Base-by-base conservation (phyloP, 2,113 vertebrate genomes). In the Solea solea region DNA sequence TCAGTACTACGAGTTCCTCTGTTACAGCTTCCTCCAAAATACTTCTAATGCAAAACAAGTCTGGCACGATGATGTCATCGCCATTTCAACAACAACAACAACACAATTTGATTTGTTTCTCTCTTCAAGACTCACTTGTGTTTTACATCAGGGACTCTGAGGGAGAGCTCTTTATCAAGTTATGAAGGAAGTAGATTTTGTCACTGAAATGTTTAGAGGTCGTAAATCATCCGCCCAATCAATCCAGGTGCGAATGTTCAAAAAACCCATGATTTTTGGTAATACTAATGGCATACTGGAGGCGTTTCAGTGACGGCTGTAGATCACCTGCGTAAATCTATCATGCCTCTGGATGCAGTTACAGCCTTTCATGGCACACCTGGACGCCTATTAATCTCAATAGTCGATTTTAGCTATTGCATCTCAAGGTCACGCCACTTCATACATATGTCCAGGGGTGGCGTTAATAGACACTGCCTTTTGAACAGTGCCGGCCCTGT, bases 291-390 rank as follows among this genome's bases (percentile, higher is more conserved):
- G 61, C 39, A 48, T 11, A 14, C 45, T 48, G 9, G 44, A 21
- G 39, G 64, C 53, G 40, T 75, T 76, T 55, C 69, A 79, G 51
- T 10, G 14, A 63, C 65, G 56, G 76, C 72, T 48, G 64, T 74
- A 71, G 63, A 45, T 82, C 60, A 64, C 86, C 64, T 80, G 69
- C 59, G 25, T 81, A 64, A 86, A 89, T 88, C 81, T 74, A 66
- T 84, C 83, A 66, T n/a, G 39, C 41, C 66, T 34, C 65, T 53
- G 65, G 67, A 85, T 88, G 91, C 88, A 93, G 89, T 92, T 89
- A 90, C 80, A 21, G 71, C 80, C 84, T 81, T 85, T 91, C 89
- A 83, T 41, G 9, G 76, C 45, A 50, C 84, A 70, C 85, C 57
- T 69, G 57, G 66, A 49, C 70, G 63, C 48, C 82, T 87, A 86